A percentile compares a stretch with the other conserved stretches of the same genome.
These are phyloP conservation scores for Aphelenchoides fujianensis DNA, from an alignment of 1,140 invertebrate genomes.

Conservation along the genomic window DNA sequence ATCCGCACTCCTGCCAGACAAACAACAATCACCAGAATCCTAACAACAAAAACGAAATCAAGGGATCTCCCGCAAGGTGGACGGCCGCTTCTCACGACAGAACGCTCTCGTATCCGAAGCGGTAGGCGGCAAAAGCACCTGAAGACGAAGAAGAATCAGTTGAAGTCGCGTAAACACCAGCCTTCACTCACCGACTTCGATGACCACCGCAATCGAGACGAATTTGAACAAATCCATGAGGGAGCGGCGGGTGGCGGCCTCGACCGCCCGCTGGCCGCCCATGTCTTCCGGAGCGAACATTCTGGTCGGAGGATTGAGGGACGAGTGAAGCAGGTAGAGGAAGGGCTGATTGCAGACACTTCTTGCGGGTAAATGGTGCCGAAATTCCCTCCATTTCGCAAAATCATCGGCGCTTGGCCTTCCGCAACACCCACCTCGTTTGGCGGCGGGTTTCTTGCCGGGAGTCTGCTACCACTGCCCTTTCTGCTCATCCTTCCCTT, in stretches of 20 bases:
- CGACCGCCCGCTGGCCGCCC: not conserved
- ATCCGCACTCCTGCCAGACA: too few relatives aligned
- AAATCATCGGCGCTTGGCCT: not conserved
- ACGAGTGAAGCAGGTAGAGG: not conserved
- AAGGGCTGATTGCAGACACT: not conserved
- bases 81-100: not conserved
- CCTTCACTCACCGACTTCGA: not conserved
- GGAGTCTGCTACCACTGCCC: too few relatives aligned
- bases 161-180: not conserved
- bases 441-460: too few relatives aligned
- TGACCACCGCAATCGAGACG: not conserved
- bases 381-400: not conserved
- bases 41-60: not conserved
- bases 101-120: not conserved
- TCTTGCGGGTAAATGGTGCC: not conserved
- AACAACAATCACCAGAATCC: not conserved
- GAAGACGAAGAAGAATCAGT: not conserved
- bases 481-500: too few relatives aligned
- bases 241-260: not conserved
- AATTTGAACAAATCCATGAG: constrained; percentile 1
- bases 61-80: not conserved
- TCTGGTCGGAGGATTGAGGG: not conserved
- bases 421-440: not conserved
- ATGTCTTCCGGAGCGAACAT: not conserved
- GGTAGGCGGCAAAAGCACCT: not conserved